Percentiles rank a stretch among this genome's conserved stretches.
phyloP scores from a whole-genome alignment of 2,888 invertebrate genomes.

The Scaeva pyrastri region DNA sequence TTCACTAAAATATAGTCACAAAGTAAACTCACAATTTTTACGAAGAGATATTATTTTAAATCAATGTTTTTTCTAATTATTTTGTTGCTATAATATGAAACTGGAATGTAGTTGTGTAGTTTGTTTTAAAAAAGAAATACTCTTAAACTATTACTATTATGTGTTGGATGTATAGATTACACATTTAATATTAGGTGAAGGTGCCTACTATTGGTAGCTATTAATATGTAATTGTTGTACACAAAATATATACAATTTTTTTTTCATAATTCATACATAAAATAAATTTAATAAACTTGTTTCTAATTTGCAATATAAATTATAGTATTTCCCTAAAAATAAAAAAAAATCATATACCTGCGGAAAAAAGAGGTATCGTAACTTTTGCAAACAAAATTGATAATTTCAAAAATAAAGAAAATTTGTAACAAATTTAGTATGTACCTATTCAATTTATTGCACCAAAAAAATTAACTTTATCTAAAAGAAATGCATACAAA shows the following conservation, averaged over 20 bases:
- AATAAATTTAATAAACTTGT: conserved; percentile 13
- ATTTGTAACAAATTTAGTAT: conserved; percentile 35
- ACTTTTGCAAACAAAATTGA: conserved; percentile 49
- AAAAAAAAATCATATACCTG: conserved; percentile 4
- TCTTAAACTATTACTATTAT: conserved; percentile 15
- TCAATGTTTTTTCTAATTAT: conserved; percentile 36
- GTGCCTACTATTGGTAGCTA: conserved; percentile 53
- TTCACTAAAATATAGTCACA: conserved; percentile 8
- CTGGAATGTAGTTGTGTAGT: conserved; percentile 37
- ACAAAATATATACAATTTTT: conserved; percentile 29
- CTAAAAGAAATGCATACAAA: neutral
- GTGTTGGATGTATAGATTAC: conserved; percentile 37
- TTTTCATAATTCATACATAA: conserved; percentile 28
- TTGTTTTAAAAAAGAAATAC: conserved; percentile 44
- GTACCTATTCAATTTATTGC: neutral
- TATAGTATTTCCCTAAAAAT: conserved; percentile 26
- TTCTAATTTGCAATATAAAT: conserved; percentile 30
- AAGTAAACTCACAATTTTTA: conserved; percentile 9
- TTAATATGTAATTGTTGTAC: conserved; percentile 34
- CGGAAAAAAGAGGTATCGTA: conserved; percentile 12
- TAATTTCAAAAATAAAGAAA: conserved; percentile 47
- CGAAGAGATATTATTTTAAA: conserved; percentile 1
- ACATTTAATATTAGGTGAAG: conserved; percentile 40
- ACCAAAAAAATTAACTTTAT: neutral
- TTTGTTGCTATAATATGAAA: conserved; percentile 22